Evolutionary conservation across 2,888 invertebrate species (phyloP).

Genomic region (Synanthedon tipuliformis): DNA sequence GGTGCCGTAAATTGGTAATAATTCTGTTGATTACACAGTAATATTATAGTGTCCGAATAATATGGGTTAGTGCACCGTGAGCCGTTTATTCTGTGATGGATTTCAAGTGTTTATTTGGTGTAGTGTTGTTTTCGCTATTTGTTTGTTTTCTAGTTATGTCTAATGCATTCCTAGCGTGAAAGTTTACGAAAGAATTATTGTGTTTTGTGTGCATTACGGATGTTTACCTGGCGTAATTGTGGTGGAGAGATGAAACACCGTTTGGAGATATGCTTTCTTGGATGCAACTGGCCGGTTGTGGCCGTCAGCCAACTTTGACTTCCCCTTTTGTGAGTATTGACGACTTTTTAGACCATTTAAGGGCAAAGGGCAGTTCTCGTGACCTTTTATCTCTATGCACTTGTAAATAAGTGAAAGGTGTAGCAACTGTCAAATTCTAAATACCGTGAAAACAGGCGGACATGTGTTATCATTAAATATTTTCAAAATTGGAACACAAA

Average conservation of each 20-base stretch:
- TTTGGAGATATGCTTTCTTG: background rate
- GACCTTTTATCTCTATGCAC: background rate
- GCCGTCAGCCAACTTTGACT: background rate
- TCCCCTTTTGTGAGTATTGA: background rate
- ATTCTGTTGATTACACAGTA: constrained; percentile 64
- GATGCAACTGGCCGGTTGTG: background rate
- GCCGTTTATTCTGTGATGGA: constrained; percentile 34
- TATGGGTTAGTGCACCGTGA: constrained; percentile 60
- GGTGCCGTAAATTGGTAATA: constrained; percentile 65
- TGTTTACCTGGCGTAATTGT: constrained; percentile 13
- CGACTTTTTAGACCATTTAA: background rate
- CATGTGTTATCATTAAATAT: no score
- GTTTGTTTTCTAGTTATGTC: constrained; percentile 36
- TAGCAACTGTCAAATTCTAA: background rate
- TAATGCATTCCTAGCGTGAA: constrained; percentile 50
- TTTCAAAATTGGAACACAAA: no score
- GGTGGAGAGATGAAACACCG: background rate
- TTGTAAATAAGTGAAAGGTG: background rate
- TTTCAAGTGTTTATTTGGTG: constrained; percentile 17
- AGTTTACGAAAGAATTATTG: constrained; percentile 42
- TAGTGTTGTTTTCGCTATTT: constrained; percentile 37
- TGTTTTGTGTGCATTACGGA: constrained; percentile 46
- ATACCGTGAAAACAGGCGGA: background rate
- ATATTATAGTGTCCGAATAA: constrained; percentile 54
- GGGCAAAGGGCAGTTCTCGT: background rate